Evolutionary conservation across 1,140 invertebrate species (phyloP).

Genomic region (Drosophila equinoxialis): DNA sequence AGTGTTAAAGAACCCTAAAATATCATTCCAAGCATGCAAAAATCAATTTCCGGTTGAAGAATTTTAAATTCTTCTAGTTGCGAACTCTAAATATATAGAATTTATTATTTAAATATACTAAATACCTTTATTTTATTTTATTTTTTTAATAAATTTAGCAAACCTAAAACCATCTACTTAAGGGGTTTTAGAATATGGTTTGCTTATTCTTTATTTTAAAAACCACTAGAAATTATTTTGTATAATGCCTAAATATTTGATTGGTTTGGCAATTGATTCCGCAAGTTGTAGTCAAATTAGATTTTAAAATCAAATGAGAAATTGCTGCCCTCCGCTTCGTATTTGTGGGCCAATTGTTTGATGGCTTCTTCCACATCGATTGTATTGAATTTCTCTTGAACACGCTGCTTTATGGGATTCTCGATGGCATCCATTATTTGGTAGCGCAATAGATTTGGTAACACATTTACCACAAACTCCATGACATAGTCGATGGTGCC

Average conservation of each 20-base stretch:
- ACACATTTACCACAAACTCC: conserved; percentile 90
- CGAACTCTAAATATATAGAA: neutral
- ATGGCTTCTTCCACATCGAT: conserved; percentile 89
- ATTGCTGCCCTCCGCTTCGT: conserved; percentile 85
- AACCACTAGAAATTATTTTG: neutral
- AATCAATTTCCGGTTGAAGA: conserved; percentile 7
- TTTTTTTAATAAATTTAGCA: no score
- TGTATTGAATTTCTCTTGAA: conserved; percentile 87
- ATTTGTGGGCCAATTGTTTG: conserved; percentile 86
- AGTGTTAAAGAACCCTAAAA: conserved; percentile 67
- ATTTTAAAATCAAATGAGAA: conserved; percentile 69
- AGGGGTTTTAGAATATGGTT: conserved; percentile 25
- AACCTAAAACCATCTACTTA: neutral
- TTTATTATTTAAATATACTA: neutral
- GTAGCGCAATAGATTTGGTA: conserved; percentile 92
- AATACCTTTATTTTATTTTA: neutral
- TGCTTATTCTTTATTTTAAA: conserved; percentile 19
- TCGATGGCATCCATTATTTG: conserved; percentile 93
- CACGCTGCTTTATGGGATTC: conserved; percentile 87
- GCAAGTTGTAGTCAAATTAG: conserved; percentile 3
- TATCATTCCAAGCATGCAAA: conserved; percentile 42
- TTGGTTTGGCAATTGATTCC: neutral
- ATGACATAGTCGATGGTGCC: conserved; percentile 91
- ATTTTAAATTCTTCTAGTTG: neutral
- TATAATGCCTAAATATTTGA: neutral